These are phyloP conservation scores for Zosterops japonicus DNA, from an alignment of 2,113 vertebrate genomes.

Conservation along the genomic window DNA sequence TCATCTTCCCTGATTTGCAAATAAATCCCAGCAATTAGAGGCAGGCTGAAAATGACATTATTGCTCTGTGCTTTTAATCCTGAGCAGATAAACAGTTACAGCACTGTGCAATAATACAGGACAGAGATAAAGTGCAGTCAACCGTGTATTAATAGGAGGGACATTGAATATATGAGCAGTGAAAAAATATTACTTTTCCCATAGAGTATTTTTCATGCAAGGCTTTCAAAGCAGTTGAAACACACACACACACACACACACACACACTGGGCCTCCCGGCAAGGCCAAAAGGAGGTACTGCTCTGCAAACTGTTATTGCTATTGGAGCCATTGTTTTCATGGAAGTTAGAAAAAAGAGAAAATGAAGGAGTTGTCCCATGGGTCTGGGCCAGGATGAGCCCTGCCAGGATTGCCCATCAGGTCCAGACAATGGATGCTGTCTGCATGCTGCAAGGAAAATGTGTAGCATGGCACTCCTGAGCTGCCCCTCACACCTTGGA, in stretches of 20 bases:
- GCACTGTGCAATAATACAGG: conserved; percentile 2
- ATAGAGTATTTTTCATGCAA: background rate
- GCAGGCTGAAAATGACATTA: conserved; percentile 14
- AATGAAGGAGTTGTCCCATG: background rate
- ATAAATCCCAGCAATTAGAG: conserved; percentile 31
- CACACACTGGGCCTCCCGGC: background rate
- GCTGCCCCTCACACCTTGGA: background rate
- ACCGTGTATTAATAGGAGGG: background rate
- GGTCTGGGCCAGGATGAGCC: background rate
- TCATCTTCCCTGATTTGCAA: background rate
- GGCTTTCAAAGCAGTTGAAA: background rate
- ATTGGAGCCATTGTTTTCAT: background rate
- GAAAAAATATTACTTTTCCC: conserved; percentile 14
- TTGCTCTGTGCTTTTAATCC: conserved; percentile 5
- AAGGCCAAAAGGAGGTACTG: background rate
- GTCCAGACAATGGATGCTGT: background rate
- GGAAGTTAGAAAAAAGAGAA: background rate
- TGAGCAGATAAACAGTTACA: conserved; percentile 7
- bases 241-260: background rate
- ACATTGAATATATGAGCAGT: conserved; percentile 11
- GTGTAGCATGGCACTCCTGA: background rate
- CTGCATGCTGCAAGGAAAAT: background rate
- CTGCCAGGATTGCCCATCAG: background rate
- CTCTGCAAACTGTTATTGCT: background rate
- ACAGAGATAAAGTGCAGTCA: conserved; percentile 48